phyloP scores from a whole-genome alignment of 2,888 invertebrate genomes.

The Fissipunctia ypsillon region DNA sequence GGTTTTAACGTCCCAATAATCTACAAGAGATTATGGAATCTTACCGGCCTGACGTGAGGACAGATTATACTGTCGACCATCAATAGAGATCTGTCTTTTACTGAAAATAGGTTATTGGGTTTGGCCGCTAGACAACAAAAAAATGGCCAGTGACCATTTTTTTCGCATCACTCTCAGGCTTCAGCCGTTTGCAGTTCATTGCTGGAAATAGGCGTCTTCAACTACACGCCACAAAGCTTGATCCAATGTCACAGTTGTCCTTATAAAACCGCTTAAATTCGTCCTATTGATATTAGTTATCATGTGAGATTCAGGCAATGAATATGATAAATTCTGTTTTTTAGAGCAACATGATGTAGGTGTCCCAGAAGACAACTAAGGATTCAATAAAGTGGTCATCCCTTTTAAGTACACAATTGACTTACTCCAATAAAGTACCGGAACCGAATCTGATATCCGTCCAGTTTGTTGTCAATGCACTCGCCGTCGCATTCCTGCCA shows the following conservation, averaged over 20 bases:
- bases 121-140: too few relatives aligned
- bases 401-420: constrained; percentile 4
- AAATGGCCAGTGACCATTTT: neutral
- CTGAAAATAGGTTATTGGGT: too few relatives aligned
- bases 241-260: neutral
- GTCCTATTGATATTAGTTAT: neutral
- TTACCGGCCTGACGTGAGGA: too few relatives aligned
- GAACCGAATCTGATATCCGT: constrained; percentile 77
- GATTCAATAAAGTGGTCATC: neutral
- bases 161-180: neutral
- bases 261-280: neutral
- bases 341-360: neutral
- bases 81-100: too few relatives aligned
- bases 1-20: too few relatives aligned
- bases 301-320: neutral
- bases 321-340: neutral
- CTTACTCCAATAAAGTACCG: constrained; percentile 77
- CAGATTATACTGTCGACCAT: too few relatives aligned
- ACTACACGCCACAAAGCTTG: neutral
- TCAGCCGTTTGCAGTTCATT: neutral
- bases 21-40: too few relatives aligned
- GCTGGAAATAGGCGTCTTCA: too few relatives aligned
- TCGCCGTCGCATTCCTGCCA: constrained; percentile 82
- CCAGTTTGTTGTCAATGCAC: constrained; percentile 74
- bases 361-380: neutral